Evolutionary conservation across 2,797 vertebrate species (phyloP), one percentile per base, ranked within the genome.

Genomic region (Microcaecilia unicolor): DNA sequence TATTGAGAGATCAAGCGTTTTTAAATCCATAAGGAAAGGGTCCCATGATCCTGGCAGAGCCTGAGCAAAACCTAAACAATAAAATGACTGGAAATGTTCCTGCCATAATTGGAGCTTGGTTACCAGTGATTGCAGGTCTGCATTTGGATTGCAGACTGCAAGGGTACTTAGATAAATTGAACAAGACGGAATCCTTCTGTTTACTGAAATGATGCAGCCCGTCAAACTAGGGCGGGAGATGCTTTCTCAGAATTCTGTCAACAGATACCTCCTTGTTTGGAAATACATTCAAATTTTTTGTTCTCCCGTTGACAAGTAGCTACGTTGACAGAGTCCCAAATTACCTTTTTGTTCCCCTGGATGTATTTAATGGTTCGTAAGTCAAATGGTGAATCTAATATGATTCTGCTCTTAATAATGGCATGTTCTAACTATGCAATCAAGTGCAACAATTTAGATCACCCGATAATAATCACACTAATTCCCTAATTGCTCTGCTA

Each of bases 61-160:
- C 47, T 61, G 36, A 53, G 44, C 47, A 43, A 44, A 11, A 48
- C 34, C 14, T 15, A 16, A 50, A n/a, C n/a, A 44, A 44, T 39
- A 14, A 25, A 32, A 45, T 63, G 56, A 69, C 74, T 74, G 69
- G 61, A 84, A 77, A 59, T 54, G 69, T 59, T 67, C 61, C 56
- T 46, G 56, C 36, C 23, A 58, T 74, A 82, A 78, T 64, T 75
- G 78, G 63, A 58, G 72, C 68, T 74, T 75, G 72, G 73, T 81
- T 78, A 72, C 70, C 40, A 48, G 15, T 80, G 81, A 81, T 84
- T 74, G 66, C 67, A 61, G 65, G 43, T 60, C 58, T 65, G 72
- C 76, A 69, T 78, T 83, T 74, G 78, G 74, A 81, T 70, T 66
- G 72, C 74, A 73, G 78, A 75, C 57, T 61, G 28, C 55, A 63